phyloP scores from a whole-genome alignment of 2,888 invertebrate species.

The Mystacides longicornis region DNA sequence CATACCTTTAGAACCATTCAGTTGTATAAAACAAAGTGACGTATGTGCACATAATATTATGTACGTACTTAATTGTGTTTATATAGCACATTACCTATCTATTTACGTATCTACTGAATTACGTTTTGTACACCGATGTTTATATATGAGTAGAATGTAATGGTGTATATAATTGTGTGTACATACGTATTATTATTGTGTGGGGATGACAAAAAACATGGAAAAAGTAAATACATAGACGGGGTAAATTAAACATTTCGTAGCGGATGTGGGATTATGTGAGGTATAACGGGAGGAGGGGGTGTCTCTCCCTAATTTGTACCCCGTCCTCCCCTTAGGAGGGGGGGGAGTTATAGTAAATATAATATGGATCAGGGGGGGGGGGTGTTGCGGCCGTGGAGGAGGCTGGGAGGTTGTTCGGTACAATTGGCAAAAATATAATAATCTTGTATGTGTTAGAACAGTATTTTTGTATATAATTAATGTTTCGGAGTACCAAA shows the following conservation, averaged over 20 bases:
- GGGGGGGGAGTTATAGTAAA: conserved; percentile 3
- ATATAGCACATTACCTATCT: no score
- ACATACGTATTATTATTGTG: neutral
- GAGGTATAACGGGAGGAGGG: conserved; percentile 18
- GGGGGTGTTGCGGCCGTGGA: conserved; percentile 20
- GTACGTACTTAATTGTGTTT: no score
- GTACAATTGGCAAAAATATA: conserved; percentile 15
- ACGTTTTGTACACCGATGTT: neutral
- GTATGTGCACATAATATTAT: no score
- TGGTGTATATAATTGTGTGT: neutral
- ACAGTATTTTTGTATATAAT: no score
- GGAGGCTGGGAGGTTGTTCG: conserved; percentile 22
- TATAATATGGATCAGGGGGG: neutral
- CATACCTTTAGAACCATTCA: no score
- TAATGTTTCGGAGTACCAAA: no score
- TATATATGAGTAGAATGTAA: neutral
- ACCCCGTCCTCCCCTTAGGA: no score
- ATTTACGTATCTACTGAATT: no score
- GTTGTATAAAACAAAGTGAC: no score
- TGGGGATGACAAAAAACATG: conserved; percentile 23
- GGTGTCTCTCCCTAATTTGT: no score
- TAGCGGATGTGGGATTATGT: conserved; percentile 33
- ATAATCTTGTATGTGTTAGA: no score
- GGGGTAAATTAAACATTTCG: conserved; percentile 33
- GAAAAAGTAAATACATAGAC: conserved; percentile 27